These are phyloP conservation scores for Physeter macrocephalus DNA, from an alignment of 2,113 vertebrate genomes.

Conservation along the genomic window DNA sequence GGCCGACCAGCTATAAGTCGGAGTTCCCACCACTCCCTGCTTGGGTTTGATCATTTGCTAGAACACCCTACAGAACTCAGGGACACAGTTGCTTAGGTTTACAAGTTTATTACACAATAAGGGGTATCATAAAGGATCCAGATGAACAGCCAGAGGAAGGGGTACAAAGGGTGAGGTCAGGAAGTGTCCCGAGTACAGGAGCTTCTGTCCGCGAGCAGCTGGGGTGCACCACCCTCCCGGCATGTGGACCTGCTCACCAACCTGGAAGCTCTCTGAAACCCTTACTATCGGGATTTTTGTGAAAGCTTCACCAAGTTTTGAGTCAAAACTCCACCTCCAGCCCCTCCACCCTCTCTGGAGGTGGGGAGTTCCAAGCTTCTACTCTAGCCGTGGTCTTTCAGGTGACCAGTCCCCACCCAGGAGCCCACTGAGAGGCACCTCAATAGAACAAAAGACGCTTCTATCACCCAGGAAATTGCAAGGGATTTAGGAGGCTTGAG, in stretches of 20 bases:
- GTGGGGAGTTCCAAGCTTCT: neutral
- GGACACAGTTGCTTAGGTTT: neutral
- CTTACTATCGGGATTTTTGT: fast-evolving
- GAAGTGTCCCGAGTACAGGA: neutral
- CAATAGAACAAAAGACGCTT: neutral
- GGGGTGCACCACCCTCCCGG: fast-evolving
- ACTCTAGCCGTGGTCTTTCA: too few relatives aligned
- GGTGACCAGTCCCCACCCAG: neutral
- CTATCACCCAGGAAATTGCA: neutral
- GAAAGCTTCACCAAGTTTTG: neutral
- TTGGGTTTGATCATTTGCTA: too few relatives aligned
- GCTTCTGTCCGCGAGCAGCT: fast-evolving
- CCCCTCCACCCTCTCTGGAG: fast-evolving
- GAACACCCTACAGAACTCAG: neutral
- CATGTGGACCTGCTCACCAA: too few relatives aligned
- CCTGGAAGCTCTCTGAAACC: too few relatives aligned
- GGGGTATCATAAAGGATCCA: neutral
- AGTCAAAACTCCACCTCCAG: too few relatives aligned
- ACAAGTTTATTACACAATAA: neutral
- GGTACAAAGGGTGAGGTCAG: neutral
- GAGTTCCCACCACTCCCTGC: neutral
- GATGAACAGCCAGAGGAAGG: too few relatives aligned
- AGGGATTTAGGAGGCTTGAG: neutral
- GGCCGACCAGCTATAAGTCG: fast-evolving
- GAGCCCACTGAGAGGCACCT: neutral